phyloP scores from a whole-genome alignment of 2,888 invertebrate species.

The Morpho achilles region DNA sequence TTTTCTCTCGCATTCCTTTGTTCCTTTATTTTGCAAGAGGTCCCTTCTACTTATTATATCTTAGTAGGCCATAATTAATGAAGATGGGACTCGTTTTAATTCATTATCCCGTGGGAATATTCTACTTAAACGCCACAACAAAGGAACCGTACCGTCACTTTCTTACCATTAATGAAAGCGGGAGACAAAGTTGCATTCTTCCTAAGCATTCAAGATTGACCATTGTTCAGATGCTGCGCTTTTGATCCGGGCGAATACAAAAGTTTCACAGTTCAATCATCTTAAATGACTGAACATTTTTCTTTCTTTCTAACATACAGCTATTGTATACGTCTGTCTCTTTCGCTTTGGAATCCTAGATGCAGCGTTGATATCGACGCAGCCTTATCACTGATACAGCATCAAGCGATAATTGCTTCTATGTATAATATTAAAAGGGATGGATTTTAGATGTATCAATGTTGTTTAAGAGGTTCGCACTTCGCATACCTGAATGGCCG shows the following conservation, averaged over 20 bases:
- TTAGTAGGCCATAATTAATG: too few relatives aligned
- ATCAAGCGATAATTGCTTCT: slow-evolving; percentile 43
- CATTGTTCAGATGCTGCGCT: slow-evolving; percentile 61
- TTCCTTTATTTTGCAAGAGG: too few relatives aligned
- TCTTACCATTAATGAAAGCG: slow-evolving; percentile 11
- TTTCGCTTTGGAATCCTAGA: slow-evolving; percentile 65
- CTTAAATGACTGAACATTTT: slow-evolving; percentile 52
- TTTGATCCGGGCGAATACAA: slow-evolving; percentile 61
- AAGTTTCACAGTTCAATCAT: slow-evolving; percentile 73
- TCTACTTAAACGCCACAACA: neutral
- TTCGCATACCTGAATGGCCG: slow-evolving; percentile 75
- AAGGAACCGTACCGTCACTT: slow-evolving; percentile 5
- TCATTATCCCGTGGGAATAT: neutral
- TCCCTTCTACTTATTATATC: too few relatives aligned
- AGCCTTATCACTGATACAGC: slow-evolving; percentile 59
- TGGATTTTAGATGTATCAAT: slow-evolving; percentile 42
- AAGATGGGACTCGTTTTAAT: too few relatives aligned
- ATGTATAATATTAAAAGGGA: slow-evolving; percentile 40
- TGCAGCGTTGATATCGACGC: slow-evolving; percentile 76
- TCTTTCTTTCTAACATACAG: slow-evolving; percentile 40
- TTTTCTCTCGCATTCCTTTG: too few relatives aligned
- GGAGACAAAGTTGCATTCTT: slow-evolving; percentile 22
- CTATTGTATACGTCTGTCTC: slow-evolving; percentile 37
- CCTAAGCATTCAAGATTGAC: slow-evolving; percentile 28
- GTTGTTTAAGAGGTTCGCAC: slow-evolving; percentile 58